Base-by-base conservation (phyloP, 1,140 invertebrate species). In the Drosophila pseudoananassae region DNA sequence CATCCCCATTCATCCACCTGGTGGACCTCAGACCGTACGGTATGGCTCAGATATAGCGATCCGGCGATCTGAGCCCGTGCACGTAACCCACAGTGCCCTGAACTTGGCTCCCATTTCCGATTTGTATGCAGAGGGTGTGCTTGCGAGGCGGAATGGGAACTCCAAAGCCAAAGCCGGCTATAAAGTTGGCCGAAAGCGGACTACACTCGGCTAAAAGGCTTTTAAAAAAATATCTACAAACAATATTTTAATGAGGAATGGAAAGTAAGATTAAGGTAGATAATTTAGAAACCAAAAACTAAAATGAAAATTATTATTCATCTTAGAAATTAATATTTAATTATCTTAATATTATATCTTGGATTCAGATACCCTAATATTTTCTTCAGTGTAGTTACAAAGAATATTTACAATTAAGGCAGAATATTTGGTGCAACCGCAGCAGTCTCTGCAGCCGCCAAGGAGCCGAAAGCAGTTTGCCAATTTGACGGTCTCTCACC, bases 81-180 rank as follows among this genome's bases (percentile, higher is more conserved):
- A 84, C 80, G 80, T 85, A 85, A 79, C 52, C 72, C 78, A 65
- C 38, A 31, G 23, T 61, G 61, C 75, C 54, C 61, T 71, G 70
- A 83, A 84, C 79, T 49, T 74, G 55, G 66, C 33, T 53, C 40
- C 25, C 63, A 66, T 38, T 51, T 23, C 49, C 55, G 8, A 83
- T 82, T 83, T 69, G 63, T 82, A 79, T 84, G 60, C 79, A 53
- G 17, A 54, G 36, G 56, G 49, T 33, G 45, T 31, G 15, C 46
- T 58, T 12, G 15, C 43, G 43, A 20, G 43, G 17, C 43, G 15
- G 47, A 64, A 59, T 59, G 78, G 56, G 66, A 82, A 64, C 55
- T 74, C 78, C 78, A 54, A 52, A 43, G 59, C 40, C 23, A 56
- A 43, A 51, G 58, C 40, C 49, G 65, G 49, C 65, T 29, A 68